phyloP scores from a whole-genome alignment of 2,888 invertebrate species.

The Pseudococcus viburni region DNA sequence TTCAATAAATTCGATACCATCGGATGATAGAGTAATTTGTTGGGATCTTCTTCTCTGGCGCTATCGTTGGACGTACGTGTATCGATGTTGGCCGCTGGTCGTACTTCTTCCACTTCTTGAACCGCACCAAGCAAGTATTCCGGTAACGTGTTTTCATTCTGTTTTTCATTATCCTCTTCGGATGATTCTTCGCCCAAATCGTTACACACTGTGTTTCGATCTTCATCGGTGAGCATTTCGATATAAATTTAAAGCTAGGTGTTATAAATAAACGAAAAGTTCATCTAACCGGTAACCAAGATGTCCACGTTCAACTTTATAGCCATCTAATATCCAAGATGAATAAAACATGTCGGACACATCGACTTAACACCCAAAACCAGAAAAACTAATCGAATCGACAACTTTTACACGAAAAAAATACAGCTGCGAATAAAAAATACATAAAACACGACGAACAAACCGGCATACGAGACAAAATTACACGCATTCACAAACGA shows the following conservation, averaged over 20 bases:
- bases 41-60: slow-evolving; percentile 42
- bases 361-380: neutral
- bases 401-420: slow-evolving; percentile 19
- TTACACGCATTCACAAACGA: neutral
- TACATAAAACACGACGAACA: slow-evolving; percentile 11
- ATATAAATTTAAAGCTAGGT: neutral
- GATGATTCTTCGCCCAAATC: slow-evolving; percentile 61
- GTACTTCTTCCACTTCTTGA: slow-evolving; percentile 20
- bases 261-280: neutral
- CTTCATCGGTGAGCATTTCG: slow-evolving; percentile 58
- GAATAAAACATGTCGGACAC: slow-evolving; percentile 29
- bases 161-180: slow-evolving; percentile 62
- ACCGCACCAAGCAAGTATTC: slow-evolving; percentile 10
- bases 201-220: slow-evolving; percentile 47
- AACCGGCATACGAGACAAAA: neutral
- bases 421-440: neutral
- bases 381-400: slow-evolving; percentile 34
- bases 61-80: neutral
- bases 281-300: neutral
- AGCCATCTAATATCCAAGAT: neutral
- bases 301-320: neutral
- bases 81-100: slow-evolving; percentile 2
- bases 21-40: slow-evolving; percentile 51
- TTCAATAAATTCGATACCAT: slow-evolving; percentile 60
- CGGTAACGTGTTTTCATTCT: slow-evolving; percentile 35